Evolutionary conservation across 1,140 invertebrate genomes (phyloP).

Genomic region (Aphelenchoides avenae): DNA sequence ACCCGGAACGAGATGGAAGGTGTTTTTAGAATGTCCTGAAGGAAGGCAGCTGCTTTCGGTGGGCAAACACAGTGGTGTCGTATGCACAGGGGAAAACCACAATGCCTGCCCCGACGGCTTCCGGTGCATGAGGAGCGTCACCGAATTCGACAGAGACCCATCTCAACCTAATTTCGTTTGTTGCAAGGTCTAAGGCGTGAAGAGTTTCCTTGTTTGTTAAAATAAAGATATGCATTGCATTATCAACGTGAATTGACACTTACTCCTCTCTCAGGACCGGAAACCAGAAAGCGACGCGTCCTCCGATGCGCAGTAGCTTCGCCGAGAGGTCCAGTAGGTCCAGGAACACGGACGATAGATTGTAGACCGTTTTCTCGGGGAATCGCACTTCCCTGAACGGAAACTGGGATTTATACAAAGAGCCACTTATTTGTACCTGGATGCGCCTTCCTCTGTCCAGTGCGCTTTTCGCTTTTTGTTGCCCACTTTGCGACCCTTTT

Average conservation of each 20-base stretch:
- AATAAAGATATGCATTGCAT: slow-evolving; percentile 2
- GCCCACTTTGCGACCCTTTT: slow-evolving; percentile 55
- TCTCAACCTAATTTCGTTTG: slow-evolving; percentile 32
- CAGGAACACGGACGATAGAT: slow-evolving; percentile 61
- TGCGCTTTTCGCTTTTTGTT: slow-evolving; percentile 31
- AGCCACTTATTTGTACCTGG: background rate
- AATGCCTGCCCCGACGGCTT: slow-evolving; percentile 32
- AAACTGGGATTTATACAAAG: background rate
- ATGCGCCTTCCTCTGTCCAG: slow-evolving; percentile 17
- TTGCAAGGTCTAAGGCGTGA: background rate
- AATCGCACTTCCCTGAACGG: slow-evolving; percentile 56
- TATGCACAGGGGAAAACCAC: slow-evolving; percentile 13
- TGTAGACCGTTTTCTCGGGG: slow-evolving; percentile 61
- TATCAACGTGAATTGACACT: slow-evolving; percentile 33
- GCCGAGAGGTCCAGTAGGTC: slow-evolving; percentile 63
- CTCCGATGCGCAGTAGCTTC: slow-evolving; percentile 57
- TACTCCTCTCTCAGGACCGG: slow-evolving; percentile 61
- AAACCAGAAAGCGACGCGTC: slow-evolving; percentile 63
- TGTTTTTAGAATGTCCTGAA: slow-evolving; percentile 30
- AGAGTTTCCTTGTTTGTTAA: slow-evolving; percentile 1
- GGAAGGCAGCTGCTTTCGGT: slow-evolving; percentile 7
- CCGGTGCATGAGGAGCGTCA: slow-evolving; percentile 28
- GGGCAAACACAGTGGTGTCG: slow-evolving; percentile 17
- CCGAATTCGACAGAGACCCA: slow-evolving; percentile 28
- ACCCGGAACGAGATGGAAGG: background rate